These are phyloP conservation scores for Gallinago paraguaiae DNA, from an alignment of 2,113 vertebrate genomes.

Conservation along the genomic window DNA sequence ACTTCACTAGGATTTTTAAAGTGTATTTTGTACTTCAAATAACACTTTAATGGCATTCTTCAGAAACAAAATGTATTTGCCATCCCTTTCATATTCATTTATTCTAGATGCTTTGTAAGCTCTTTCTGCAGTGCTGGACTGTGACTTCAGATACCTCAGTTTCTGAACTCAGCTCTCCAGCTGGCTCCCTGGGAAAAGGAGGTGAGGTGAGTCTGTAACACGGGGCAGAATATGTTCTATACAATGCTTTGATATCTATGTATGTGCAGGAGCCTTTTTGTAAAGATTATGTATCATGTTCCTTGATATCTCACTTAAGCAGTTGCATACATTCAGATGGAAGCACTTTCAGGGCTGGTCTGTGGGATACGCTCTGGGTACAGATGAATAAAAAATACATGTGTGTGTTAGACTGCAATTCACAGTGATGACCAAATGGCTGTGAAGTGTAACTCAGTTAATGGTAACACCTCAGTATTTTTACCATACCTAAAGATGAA, in stretches of 20 bases:
- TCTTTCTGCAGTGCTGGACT: neutral
- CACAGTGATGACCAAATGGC: neutral
- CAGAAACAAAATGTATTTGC: neutral
- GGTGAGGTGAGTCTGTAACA: neutral
- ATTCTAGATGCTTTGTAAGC: neutral
- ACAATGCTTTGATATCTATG: neutral
- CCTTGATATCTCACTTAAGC: neutral
- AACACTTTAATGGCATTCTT: neutral
- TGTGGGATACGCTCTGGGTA: neutral
- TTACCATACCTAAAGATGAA: neutral
- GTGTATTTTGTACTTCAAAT: neutral
- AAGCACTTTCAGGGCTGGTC: neutral
- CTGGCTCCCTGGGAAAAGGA: neutral
- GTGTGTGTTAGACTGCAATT: neutral
- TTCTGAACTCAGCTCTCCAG: neutral
- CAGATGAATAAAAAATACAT: neutral
- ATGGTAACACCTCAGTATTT: neutral
- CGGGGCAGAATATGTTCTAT: neutral
- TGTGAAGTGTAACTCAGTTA: neutral
- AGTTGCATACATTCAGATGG: neutral
- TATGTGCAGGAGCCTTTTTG: neutral
- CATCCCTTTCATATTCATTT: neutral
- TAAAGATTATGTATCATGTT: neutral
- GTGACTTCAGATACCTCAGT: neutral
- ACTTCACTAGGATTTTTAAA: neutral